Conservation (phyloP, 2,888 invertebrate genomes). For the Crossocerus cetratus region DNA sequence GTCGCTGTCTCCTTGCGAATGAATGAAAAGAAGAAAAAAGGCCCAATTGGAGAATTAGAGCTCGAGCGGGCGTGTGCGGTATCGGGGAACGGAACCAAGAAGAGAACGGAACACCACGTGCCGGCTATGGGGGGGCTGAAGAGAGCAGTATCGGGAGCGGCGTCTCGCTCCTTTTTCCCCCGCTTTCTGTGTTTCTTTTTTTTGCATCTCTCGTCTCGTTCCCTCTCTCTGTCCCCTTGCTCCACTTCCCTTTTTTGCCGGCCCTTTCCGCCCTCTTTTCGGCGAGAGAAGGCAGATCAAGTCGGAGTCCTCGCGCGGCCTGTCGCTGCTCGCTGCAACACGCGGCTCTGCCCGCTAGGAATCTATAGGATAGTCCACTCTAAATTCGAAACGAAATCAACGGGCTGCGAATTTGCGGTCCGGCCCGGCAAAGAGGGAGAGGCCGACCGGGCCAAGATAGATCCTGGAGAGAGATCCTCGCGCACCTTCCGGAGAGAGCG, state of each 20-base stretch:
- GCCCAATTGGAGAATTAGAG: no score
- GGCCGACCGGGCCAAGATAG: slow-evolving; percentile 26
- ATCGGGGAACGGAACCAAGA: no score
- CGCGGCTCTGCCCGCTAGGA: slow-evolving; percentile 63
- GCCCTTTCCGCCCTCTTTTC: no score
- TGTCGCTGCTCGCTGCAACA: slow-evolving; percentile 56
- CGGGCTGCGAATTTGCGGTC: slow-evolving; percentile 44
- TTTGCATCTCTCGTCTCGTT: slow-evolving; percentile 17
- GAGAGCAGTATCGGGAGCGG: slow-evolving; percentile 6
- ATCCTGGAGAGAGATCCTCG: slow-evolving; percentile 18
- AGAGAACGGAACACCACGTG: no score
- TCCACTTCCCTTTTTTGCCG: no score
- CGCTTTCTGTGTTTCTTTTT: not conserved
- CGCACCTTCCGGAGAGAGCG: not conserved
- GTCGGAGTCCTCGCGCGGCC: slow-evolving; percentile 28
- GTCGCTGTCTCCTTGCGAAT: no score
- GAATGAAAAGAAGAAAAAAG: no score
- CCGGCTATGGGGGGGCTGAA: not conserved
- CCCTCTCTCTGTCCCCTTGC: slow-evolving; percentile 10
- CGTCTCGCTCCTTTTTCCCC: slow-evolving; percentile 16
- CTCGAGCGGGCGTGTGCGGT: no score
- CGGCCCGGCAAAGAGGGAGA: slow-evolving; percentile 23
- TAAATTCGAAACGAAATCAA: slow-evolving; percentile 75
- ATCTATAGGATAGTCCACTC: slow-evolving; percentile 68
- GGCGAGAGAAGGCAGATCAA: slow-evolving; percentile 1